Conservation (phyloP, 2,113 vertebrate species). For the Lophotis ruficrista region DNA sequence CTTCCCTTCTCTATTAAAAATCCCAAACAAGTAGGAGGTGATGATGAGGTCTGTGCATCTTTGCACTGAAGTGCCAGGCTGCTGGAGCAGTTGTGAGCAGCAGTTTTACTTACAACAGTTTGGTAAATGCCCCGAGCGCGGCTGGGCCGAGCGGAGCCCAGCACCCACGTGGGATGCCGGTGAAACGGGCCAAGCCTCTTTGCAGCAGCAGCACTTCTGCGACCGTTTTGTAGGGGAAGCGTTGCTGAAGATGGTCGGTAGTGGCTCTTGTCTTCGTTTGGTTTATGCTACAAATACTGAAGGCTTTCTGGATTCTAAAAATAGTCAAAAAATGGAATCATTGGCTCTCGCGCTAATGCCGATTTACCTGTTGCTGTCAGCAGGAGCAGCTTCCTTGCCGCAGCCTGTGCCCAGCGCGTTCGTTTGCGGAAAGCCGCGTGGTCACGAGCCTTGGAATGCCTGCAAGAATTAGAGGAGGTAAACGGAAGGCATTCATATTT, state of each 20-base stretch:
- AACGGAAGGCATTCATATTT: neutral
- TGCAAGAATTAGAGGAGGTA: slow-evolving; percentile 2
- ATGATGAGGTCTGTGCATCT: no score
- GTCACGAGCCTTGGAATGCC: neutral
- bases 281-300: neutral
- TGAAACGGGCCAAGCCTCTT: neutral
- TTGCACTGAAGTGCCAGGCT: no score
- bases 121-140: no score
- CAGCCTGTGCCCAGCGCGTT: neutral
- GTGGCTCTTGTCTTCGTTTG: neutral
- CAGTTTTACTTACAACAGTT: neutral
- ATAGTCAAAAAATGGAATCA: fast-evolving
- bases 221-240: fast-evolving
- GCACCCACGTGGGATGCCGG: fast-evolving
- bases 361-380: neutral
- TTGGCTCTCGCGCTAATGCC: neutral
- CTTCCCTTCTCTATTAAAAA: no score
- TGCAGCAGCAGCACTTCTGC: neutral
- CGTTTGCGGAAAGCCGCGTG: neutral
- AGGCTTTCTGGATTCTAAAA: neutral
- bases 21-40: no score
- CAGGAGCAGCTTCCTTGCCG: neutral
- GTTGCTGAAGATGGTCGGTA: neutral
- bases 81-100: neutral
- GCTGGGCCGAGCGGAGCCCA: neutral